Conservation (phyloP, 2,113 vertebrate genomes). For the Myrmophylax atrothorax region DNA sequence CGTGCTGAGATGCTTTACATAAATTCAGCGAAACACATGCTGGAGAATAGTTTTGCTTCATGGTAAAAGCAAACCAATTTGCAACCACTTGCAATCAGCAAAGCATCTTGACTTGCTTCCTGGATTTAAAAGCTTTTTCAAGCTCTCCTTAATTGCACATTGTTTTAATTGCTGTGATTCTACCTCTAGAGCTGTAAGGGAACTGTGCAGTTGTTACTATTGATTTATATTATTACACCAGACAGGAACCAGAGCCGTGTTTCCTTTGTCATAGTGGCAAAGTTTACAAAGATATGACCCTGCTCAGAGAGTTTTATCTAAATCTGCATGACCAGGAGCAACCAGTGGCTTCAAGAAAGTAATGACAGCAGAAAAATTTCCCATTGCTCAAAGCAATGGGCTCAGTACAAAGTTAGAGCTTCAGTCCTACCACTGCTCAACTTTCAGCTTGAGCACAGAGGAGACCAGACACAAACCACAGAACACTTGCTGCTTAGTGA, state of each 20-base stretch:
- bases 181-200: neutral
- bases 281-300: neutral
- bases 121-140: conserved; percentile 42
- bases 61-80: conserved; percentile 22
- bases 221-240: neutral
- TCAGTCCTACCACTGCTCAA: neutral
- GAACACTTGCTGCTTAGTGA: neutral
- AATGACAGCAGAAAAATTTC: neutral
- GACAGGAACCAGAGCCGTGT: neutral
- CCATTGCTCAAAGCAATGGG: neutral
- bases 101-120: conserved; percentile 26
- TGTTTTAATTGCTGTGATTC: neutral
- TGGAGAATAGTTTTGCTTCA: neutral
- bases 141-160: conserved; percentile 7
- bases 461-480: neutral
- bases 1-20: neutral
- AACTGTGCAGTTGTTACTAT: neutral
- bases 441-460: neutral
- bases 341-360: neutral
- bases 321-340: neutral
- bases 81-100: neutral
- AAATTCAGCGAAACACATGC: neutral
- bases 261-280: neutral
- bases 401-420: neutral
- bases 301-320: neutral